These are phyloP conservation scores for Drosophila neocordata DNA, from an alignment of 1,140 invertebrate genomes.

Conservation along the genomic window DNA sequence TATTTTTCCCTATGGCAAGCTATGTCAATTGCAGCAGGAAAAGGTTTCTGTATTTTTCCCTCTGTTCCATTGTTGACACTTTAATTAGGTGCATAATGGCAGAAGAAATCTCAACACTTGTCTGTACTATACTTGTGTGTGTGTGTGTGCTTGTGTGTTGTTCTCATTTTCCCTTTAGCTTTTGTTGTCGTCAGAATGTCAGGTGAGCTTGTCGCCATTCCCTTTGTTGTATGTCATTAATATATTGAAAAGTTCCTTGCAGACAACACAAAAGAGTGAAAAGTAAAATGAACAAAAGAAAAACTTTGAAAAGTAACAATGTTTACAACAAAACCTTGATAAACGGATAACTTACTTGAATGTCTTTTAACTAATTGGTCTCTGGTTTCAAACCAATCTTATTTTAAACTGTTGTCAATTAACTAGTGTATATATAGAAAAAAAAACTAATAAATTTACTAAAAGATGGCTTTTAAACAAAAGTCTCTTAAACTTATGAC, in stretches of 20 bases:
- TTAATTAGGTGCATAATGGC: conserved; percentile 72
- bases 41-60: conserved; percentile 7
- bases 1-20: not conserved
- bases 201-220: conserved; percentile 22
- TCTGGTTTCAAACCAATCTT: not conserved
- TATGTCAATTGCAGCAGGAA: conserved; percentile 28
- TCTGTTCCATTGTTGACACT: conserved; percentile 56
- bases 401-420: no score
- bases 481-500: no score
- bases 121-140: conserved; percentile 19
- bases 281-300: not conserved
- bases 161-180: conserved; percentile 8
- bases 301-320: not conserved
- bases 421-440: no score
- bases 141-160: not conserved
- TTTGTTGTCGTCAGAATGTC: conserved; percentile 26
- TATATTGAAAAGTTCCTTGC: not conserved
- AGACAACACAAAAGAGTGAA: not conserved
- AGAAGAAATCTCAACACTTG: conserved; percentile 57
- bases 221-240: conserved; percentile 22
- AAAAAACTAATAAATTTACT: no score
- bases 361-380: not conserved
- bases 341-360: not conserved
- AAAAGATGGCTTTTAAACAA: no score
- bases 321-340: not conserved